Base-by-base conservation (phyloP, 1,140 invertebrate genomes). In the Drosophila trapezifrons region DNA sequence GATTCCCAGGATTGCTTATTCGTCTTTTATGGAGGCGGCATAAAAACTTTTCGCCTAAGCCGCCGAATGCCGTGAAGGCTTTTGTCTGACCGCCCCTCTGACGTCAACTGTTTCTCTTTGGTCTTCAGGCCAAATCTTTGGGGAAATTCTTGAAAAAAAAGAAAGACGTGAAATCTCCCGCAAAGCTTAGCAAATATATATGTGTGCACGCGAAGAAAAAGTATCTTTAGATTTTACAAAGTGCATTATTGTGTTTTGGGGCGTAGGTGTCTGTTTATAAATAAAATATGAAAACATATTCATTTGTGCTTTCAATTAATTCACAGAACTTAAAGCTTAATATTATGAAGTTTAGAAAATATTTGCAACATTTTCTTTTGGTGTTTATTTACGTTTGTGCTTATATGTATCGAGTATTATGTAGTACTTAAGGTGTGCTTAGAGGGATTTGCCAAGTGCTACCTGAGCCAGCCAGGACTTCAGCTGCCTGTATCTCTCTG, bases 351-450 rank as follows among this genome's bases (percentile, higher is more conserved):
- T 37, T 37, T 52, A 6, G 0, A 20, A 9, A 18, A 35, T 20
- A 5, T 20, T 18, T 35, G 4, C 3, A 46, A 37, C 9, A 52
- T 22, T 35, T 60, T 47, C 40, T 63, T 38, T 5, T 15, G 49
- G 47, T 56, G 63, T 49, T 32, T 37, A 29, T 55, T 45, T 74
- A 57, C 37, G 9, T 64, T 35, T 52, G 15, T 65, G 51, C 57
- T 52, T 63, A 72, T 71, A 49, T 80, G 78, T 78, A 73, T 79
- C 59, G 60, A 65, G 82, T 78, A 86, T 86, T 87, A 87, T 87
- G 63, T 76, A 80, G 79, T 86, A 87, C 83, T 86, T 79, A 86
- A 60, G 67, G 63, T 76, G 72, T 79, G 45, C 83, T 86, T 79
- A 87, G 65, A 47, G 67, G 83, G 83, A 87, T 87, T 86, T 86